Base-by-base conservation (phyloP, 1,140 invertebrate species). In the Dendroctonus ponderosae region DNA sequence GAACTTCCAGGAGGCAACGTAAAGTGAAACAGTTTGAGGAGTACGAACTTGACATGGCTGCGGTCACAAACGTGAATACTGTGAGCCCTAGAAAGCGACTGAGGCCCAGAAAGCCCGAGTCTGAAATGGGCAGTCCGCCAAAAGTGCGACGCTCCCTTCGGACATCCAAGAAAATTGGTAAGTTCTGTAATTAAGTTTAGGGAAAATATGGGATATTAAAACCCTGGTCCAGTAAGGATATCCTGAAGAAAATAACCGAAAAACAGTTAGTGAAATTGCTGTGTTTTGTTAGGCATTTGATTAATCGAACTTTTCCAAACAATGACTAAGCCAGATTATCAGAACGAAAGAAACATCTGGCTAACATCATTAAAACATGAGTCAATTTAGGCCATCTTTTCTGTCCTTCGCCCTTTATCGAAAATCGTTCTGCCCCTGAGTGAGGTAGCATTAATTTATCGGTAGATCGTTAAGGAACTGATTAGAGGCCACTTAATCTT, bases 121-220 rank as follows among this genome's bases (percentile, higher is more conserved):
- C 9, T 15, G 43, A 54, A 54, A 53, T 63, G 51, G 5, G 37
- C 5, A 65, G 62, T 41, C 62, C 62, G 0, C 40, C 49, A 12
- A 69, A 68, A 56, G 26, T 56, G 15, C 7, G 52, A 11, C 15
- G 52, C 6, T 38, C 15, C 37, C 5, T 40, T 4, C 61, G 40
- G 2, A 62, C 60, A 6, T 50, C 62, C 2, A 42, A 56, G 43
- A 65, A 63, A 43, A 38, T 8, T 11, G 9, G 56, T 60, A 64
- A 54, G 58, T 44, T n/a, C n/a, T 44, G 43, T 7, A 44, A 44
- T n/a, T 7, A 44, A 44, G n/a, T 7, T 7, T 44, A 44, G 7
- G 43, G n/a, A 44, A n/a, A 44, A 44, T n/a, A 7, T 44, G 43
- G n/a, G 43, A n/a, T 44, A 44, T 44, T 7, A 11, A 51, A 14